These are phyloP conservation scores for Linnaemya vulpina DNA, from an alignment of 2,888 invertebrate species.

Conservation along the genomic window DNA sequence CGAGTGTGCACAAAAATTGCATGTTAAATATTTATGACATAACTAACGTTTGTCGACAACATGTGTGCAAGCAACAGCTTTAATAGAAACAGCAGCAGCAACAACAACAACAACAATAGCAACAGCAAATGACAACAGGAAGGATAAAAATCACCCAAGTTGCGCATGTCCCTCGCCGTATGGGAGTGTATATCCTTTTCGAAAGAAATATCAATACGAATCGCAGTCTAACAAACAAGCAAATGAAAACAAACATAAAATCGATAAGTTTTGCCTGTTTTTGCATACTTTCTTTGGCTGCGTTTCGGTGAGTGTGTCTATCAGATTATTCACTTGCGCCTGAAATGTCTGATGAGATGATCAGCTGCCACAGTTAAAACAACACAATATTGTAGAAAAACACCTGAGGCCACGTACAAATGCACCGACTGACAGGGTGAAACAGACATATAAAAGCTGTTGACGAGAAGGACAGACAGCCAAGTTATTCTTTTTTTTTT, in stretches of 20 bases:
- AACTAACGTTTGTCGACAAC: constrained; percentile 60
- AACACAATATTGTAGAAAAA: constrained; percentile 59
- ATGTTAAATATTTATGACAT: constrained; percentile 61
- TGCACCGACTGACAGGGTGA: neutral
- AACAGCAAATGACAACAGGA: neutral
- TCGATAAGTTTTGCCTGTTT: constrained; percentile 24
- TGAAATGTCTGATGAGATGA: constrained; percentile 37
- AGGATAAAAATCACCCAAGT: constrained; percentile 26
- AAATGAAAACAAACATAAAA: neutral
- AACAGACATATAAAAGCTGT: constrained; percentile 23
- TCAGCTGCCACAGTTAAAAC: constrained; percentile 51
- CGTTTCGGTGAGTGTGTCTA: neutral
- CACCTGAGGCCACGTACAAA: constrained; percentile 62
- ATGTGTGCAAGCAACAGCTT: constrained; percentile 43
- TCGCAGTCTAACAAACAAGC: constrained; percentile 43
- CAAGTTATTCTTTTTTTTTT: neutral
- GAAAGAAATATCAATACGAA: constrained; percentile 36
- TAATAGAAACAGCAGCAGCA: constrained; percentile 3
- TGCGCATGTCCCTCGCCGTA: neutral
- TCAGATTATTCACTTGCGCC: constrained; percentile 43
- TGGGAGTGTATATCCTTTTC: constrained; percentile 8
- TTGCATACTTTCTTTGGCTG: constrained; percentile 9
- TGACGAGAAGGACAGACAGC: constrained; percentile 20
- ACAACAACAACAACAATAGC: neutral
- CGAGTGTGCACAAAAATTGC: constrained; percentile 25